Evolutionary conservation across 2,888 invertebrate species (phyloP).

Genomic region (Standfussiana lucernea): DNA sequence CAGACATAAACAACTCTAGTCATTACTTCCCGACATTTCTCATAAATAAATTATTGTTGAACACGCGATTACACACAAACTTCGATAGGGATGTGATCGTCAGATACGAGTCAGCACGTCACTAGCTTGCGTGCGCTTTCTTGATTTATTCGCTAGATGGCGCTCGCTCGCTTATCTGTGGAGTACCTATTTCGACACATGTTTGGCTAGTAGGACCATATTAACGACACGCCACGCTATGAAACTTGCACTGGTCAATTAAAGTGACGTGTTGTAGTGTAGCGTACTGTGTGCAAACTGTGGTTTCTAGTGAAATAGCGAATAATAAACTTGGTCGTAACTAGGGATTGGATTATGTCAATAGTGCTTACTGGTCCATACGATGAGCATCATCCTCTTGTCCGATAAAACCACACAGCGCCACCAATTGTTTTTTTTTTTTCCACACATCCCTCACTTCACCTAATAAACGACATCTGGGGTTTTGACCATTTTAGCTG

Average conservation of each 20-base stretch:
- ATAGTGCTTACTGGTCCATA: not conserved
- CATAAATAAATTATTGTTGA: conserved; percentile 60
- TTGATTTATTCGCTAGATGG: conserved; percentile 67
- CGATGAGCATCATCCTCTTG: too few species aligned
- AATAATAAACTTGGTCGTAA: not conserved
- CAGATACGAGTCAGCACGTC: conserved; percentile 54
- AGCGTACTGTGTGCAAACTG: not conserved
- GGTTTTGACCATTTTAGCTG: not conserved
- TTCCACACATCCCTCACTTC: not conserved
- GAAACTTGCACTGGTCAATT: conserved; percentile 3
- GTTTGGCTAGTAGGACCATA: conserved; percentile 45
- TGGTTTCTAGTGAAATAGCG: not conserved
- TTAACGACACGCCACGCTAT: conserved; percentile 27
- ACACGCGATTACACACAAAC: conserved; percentile 55
- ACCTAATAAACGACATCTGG: not conserved
- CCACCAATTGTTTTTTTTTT: not conserved
- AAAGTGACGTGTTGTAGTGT: not conserved
- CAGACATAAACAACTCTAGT: conserved; percentile 48
- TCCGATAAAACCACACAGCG: too few species aligned
- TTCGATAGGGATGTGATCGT: conserved; percentile 56
- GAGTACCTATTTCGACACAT: conserved; percentile 58
- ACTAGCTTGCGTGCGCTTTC: conserved; percentile 61
- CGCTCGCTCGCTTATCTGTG: conserved; percentile 58
- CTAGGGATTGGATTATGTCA: not conserved
- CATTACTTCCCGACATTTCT: conserved; percentile 54